A percentile compares a stretch with the other conserved stretches of the same genome.
These are phyloP conservation scores for Triplophysa yarkandensis DNA, from an alignment of 2,797 vertebrate species.

Conservation along the genomic window DNA sequence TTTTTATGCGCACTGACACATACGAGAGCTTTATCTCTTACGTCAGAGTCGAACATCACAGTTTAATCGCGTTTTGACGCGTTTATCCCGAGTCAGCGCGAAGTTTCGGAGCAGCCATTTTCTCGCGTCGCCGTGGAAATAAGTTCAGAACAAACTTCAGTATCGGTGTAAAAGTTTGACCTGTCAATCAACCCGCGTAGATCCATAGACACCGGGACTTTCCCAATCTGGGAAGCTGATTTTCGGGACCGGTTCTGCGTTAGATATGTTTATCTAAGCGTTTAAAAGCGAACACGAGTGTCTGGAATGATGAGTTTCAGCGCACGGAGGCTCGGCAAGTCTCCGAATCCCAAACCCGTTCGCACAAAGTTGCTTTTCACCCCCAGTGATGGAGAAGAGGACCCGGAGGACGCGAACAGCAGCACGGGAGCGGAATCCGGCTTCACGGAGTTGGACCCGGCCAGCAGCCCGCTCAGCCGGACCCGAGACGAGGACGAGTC, in stretches of 20 bases:
- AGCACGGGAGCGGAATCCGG: slow-evolving; percentile 93
- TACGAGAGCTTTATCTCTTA: not conserved
- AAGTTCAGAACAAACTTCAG: not conserved
- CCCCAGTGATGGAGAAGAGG: slow-evolving; percentile 85
- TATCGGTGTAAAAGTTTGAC: not conserved
- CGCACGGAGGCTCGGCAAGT: slow-evolving; percentile 62
- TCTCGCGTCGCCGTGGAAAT: slow-evolving; percentile 22
- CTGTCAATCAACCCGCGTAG: not conserved
- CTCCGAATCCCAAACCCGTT: slow-evolving; percentile 71
- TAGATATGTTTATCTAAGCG: slow-evolving; percentile 42
- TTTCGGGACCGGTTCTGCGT: not conserved
- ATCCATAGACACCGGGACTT: not conserved
- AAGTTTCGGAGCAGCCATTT: slow-evolving; percentile 51
- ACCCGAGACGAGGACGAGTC: slow-evolving; percentile 74
- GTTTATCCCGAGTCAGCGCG: not conserved
- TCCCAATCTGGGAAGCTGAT: not conserved
- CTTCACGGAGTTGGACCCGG: slow-evolving; percentile 83
- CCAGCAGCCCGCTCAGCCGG: slow-evolving; percentile 65
- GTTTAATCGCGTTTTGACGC: too few species aligned
- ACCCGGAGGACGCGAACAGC: slow-evolving; percentile 85
- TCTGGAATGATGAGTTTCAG: slow-evolving; percentile 60
- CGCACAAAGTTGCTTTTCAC: slow-evolving; percentile 87
- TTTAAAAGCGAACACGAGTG: too few species aligned
- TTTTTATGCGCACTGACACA: slow-evolving; percentile 17
- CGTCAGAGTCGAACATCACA: not conserved